Base-by-base conservation (phyloP, 2,797 vertebrate genomes). In the Phataginus tetradactyla region DNA sequence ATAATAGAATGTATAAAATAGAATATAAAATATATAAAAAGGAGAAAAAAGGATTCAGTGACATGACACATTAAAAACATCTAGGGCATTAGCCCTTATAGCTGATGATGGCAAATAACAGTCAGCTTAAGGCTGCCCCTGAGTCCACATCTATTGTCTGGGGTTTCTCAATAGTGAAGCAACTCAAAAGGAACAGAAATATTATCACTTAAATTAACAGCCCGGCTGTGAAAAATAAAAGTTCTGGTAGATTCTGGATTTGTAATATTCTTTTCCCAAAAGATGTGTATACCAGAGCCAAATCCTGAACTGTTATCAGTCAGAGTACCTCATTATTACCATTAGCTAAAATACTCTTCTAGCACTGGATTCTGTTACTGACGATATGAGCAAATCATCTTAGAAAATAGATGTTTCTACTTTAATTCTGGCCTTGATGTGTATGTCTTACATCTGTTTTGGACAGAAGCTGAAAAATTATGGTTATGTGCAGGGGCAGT, bases 381-480 rank as follows among this genome's bases (percentile, higher is more conserved):
- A 29, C 42, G 63, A 71, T 12, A 71, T 0, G 51, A 37, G 20
- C 51, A 95, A 77, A 81, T 64, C 61, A 78, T 68, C 81, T 78
- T n/a, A 68, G 92, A 77, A 94, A 96, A 71, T 0, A 86, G 63
- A 83, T 45, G 81, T 34, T 90, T 55, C 63, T 86, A 63, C 42
- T 92, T 93, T 91, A 83, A 81, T 61, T 77, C 61, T 95, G 75
- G 90, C 51, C 34, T 85, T 53, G 69, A 51, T 83, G 34, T 85
- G 27, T 80, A 87, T 66, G 51, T 81, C 91, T 94, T 88, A 78
- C 55, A 77, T 80, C 20, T 53, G 57, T 63, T 97, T 87, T 90
- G 64, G 89, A 96, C 39, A 84, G 53, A 93, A 87, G 79, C 7
- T 94, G 71, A 95, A 96, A 96, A 97, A 87, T 59, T 49, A 89